Conservation (phyloP, 2,797 vertebrate genomes). For the Rhinophrynus dorsalis region DNA sequence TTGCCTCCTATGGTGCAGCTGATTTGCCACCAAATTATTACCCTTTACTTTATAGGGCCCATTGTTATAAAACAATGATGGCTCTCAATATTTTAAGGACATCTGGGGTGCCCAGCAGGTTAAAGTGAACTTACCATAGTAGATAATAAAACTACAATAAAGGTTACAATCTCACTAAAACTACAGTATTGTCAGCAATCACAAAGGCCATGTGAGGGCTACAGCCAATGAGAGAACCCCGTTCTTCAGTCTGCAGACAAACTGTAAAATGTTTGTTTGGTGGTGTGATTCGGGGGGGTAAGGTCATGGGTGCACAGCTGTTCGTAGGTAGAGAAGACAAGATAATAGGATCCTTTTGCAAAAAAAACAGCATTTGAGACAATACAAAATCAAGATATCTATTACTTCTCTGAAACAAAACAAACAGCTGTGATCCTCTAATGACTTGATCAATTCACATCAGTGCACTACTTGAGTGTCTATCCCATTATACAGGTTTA, state of each 20-base stretch:
- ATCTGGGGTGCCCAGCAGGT: no score
- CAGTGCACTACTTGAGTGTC: no score
- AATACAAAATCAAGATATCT: background rate
- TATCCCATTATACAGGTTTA: no score
- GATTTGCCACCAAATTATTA: no score
- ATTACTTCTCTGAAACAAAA: conserved; percentile 10
- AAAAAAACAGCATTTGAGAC: background rate
- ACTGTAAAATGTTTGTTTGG: conserved; percentile 35
- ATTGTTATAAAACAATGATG: no score
- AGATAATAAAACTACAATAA: no score
- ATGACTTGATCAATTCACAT: no score
- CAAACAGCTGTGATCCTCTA: no score
- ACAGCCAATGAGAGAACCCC: background rate
- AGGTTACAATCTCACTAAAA: background rate
- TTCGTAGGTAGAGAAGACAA: conserved; percentile 26
- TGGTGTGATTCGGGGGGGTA: background rate
- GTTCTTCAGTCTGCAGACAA: conserved; percentile 22
- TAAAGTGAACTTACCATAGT: no score
- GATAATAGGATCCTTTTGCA: conserved; percentile 22
- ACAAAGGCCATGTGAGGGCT: background rate
- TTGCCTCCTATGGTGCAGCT: no score
- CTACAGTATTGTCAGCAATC: conserved; percentile 4
- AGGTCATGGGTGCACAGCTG: conserved; percentile 34
- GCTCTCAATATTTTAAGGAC: no score
- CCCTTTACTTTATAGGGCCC: no score